phyloP scores from a whole-genome alignment of 2,888 invertebrate species.

The Acronicta alni region DNA sequence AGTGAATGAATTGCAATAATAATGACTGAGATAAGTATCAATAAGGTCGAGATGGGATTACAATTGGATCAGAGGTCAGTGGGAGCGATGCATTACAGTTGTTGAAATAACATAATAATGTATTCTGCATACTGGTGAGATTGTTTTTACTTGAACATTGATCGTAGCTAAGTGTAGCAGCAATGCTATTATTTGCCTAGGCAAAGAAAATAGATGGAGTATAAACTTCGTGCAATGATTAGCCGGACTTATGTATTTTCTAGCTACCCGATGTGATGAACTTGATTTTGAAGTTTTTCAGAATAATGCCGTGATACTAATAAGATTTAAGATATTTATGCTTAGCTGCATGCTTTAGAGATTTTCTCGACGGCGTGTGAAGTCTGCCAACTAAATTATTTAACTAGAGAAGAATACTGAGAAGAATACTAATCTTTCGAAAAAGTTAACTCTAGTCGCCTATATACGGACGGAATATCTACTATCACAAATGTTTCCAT shows the following conservation, averaged over 20 bases:
- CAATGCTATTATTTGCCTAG: conserved; percentile 9
- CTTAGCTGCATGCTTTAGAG: too few relatives aligned
- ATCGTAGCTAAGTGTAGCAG: background rate
- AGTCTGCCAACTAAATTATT: too few relatives aligned
- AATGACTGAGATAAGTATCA: conserved; percentile 15
- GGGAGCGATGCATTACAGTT: conserved; percentile 2
- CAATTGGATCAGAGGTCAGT: conserved; percentile 6
- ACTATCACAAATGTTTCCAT: too few relatives aligned
- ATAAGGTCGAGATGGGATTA: conserved; percentile 10
- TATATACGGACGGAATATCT: too few relatives aligned
- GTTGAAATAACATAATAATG: conserved; percentile 3
- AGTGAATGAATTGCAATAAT: conserved; percentile 27
- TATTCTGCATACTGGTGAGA: background rate
- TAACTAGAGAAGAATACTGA: too few relatives aligned
- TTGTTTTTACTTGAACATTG: conserved; percentile 10
- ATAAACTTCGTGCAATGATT: background rate
- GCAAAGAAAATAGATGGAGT: background rate
- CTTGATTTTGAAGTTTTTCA: too few relatives aligned
- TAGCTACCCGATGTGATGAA: too few relatives aligned
- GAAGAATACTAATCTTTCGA: too few relatives aligned
- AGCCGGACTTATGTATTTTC: background rate
- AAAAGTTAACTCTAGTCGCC: too few relatives aligned
- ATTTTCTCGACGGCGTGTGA: too few relatives aligned
- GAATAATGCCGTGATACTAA: too few relatives aligned
- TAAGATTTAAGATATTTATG: too few relatives aligned